Percentiles rank a stretch among this genome's conserved stretches.
These are phyloP conservation scores for Limnephilus lunatus DNA, from an alignment of 2,888 invertebrate genomes.

Conservation along the genomic window DNA sequence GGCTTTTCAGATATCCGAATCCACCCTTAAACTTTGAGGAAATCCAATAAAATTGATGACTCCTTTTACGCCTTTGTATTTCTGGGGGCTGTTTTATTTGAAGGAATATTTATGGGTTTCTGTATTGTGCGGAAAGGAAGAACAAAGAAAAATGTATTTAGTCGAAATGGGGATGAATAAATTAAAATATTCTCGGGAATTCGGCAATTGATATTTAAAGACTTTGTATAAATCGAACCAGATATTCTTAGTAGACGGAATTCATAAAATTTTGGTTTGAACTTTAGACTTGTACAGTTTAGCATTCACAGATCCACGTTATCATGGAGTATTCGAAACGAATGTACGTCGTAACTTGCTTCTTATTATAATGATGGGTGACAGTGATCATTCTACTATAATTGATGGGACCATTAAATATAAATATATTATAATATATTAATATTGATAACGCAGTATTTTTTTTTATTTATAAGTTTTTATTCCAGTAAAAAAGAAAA, in stretches of 20 bases:
- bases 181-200: neutral
- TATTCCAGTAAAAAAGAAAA: too few relatives aligned
- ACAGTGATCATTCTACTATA: too few relatives aligned
- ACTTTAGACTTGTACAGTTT: neutral
- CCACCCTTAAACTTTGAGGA: constrained; percentile 8
- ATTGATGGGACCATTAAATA: too few relatives aligned
- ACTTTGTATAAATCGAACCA: neutral
- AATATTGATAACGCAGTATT: too few relatives aligned
- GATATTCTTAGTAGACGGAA: neutral
- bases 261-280: neutral
- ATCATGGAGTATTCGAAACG: too few relatives aligned
- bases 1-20: constrained; percentile 13
- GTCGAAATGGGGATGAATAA: neutral
- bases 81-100: constrained; percentile 20
- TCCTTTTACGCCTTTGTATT: constrained; percentile 28
- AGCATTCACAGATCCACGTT: too few relatives aligned
- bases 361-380: too few relatives aligned
- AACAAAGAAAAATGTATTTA: constrained; percentile 32
- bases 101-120: constrained; percentile 27
- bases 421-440: too few relatives aligned
- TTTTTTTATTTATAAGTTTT: too few relatives aligned
- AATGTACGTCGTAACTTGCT: too few relatives aligned
- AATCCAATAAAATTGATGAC: constrained; percentile 43
- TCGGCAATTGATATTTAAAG: neutral
- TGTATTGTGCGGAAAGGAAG: constrained; percentile 25